These are phyloP conservation scores for Amphipyra tragopoginis DNA, from an alignment of 2,888 invertebrate genomes.

Conservation along the genomic window DNA sequence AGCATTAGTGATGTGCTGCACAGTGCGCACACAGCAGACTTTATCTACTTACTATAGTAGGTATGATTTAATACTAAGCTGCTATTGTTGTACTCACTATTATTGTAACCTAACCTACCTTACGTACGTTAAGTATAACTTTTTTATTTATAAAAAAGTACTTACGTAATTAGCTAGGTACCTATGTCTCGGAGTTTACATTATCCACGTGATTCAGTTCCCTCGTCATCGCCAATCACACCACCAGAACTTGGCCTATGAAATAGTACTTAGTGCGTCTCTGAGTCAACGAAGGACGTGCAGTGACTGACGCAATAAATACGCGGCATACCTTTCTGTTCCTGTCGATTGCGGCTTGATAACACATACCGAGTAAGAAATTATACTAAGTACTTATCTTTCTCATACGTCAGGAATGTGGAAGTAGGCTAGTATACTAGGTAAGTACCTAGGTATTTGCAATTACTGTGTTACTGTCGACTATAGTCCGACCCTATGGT, in stretches of 20 bases:
- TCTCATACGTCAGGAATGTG: constrained; percentile 45
- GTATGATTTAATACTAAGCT: too few relatives aligned
- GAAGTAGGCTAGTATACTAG: constrained; percentile 1
- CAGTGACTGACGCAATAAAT: constrained; percentile 60
- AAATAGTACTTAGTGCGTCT: constrained; percentile 23
- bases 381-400: constrained; percentile 35
- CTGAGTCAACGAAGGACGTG: constrained; percentile 62
- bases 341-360: constrained; percentile 53
- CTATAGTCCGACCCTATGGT: too few relatives aligned
- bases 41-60: too few relatives aligned
- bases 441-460: too few relatives aligned
- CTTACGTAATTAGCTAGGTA: too few relatives aligned
- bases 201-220: constrained; percentile 22
- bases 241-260: constrained; percentile 52
- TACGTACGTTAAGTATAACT: too few relatives aligned
- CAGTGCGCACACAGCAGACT: too few relatives aligned
- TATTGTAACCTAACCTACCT: too few relatives aligned
- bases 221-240: constrained; percentile 60
- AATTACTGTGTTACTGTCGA: too few relatives aligned
- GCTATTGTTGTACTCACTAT: too few relatives aligned
- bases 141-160: too few relatives aligned
- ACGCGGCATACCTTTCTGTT: constrained; percentile 62
- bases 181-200: neutral
- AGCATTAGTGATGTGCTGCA: too few relatives aligned
- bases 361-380: constrained; percentile 36